Base-by-base conservation (phyloP, 1,140 invertebrate genomes). In the Thaumatotibia leucotreta region DNA sequence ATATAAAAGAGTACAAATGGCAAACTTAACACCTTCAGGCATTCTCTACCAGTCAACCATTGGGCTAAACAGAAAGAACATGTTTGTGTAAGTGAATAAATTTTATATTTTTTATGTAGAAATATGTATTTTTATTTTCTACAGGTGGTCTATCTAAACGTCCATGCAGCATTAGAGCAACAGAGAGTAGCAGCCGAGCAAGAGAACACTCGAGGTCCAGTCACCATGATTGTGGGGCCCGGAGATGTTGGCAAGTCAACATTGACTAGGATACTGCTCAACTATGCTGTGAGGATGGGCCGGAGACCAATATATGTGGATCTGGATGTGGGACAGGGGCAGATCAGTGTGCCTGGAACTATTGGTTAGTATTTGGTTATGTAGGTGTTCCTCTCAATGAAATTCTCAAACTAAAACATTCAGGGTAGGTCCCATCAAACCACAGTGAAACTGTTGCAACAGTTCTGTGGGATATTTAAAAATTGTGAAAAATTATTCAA, bases 211-310 rank as follows among this genome's bases (percentile, higher is more conserved):
- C 91, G 94, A 63, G 97, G 97, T 0, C 97, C 97, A 0, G 95
- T 97, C 31, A 94, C 96, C 0, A 96, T 99, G 95, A 89, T 99
- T 8, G 97, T 98, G 2, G 99, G 99, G 0, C 98, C 98, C 0
- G 94, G 93, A 24, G 98, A 99, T 92, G 98, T 99, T 5, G 99
- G 99, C 4, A 99, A 99, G 91, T 97, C 97, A 35, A 99, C 98
- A 0, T 80, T 99, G 0, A 97, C 96, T 74, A 93, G 95, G 61
- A 94, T 99, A 70, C 89, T 99, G 1, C 89, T 99, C 0, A 99
- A 99, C 91, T 99, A 99, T 91, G 97, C 97, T 1, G 97, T 98
- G 0, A 91, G 98, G 63, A 94, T 97, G 91, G 96, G 96, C 0
- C 92, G 94, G 63, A 91, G 96, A 45, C 96, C 98, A 0, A 95